Conservation (phyloP, 2,113 vertebrate genomes). For the Carettochelys insculpta region DNA sequence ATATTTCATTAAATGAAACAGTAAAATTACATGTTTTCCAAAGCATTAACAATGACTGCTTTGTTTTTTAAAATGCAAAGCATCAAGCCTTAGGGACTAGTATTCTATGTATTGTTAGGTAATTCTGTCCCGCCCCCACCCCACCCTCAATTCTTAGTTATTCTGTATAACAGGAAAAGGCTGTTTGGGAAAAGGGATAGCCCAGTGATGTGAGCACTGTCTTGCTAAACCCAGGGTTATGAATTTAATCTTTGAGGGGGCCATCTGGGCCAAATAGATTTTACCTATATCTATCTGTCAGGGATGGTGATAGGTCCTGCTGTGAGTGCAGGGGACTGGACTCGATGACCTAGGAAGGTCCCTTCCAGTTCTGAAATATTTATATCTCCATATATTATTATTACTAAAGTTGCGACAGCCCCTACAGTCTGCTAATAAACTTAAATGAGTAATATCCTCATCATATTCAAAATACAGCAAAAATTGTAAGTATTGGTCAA, state of each 20-base stretch:
- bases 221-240: too few species aligned
- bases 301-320: too few species aligned
- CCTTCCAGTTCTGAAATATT: too few species aligned
- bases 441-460: background rate
- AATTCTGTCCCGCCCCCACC: background rate
- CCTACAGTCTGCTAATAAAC: background rate
- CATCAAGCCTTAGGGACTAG: background rate
- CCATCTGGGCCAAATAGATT: too few species aligned
- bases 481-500: background rate
- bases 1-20: background rate
- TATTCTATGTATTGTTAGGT: background rate
- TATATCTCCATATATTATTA: too few species aligned
- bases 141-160: background rate
- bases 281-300: too few species aligned
- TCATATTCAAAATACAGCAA: background rate
- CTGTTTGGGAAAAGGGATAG: too few species aligned
- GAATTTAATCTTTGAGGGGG: too few species aligned
- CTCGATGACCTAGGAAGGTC: too few species aligned
- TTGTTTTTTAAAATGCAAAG: background rate
- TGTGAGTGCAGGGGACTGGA: too few species aligned
- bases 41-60: background rate
- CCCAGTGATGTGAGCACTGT: too few species aligned
- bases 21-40: background rate
- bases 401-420: background rate
- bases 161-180: background rate